Base-by-base conservation (phyloP, 64 coral and sea anemone genomes). In the Actinia equina region DNA sequence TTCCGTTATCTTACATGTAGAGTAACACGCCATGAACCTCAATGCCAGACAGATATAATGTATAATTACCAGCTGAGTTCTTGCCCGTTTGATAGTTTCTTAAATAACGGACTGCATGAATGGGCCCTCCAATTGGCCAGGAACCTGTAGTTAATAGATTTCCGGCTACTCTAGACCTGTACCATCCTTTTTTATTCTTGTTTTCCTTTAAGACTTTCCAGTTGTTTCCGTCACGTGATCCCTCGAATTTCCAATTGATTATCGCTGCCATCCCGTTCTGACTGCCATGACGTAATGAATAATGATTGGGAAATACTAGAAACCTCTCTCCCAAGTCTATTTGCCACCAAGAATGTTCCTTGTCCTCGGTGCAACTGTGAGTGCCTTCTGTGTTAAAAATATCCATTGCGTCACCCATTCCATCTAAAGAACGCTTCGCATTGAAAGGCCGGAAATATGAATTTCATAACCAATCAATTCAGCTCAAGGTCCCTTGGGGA, bases 261-360 rank as follows among this genome's bases (percentile, higher is more conserved):
- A 95, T 76, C 42, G 92, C 86, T 52, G 90, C 92, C 54, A 92
- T 26, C 7, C 94, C 90, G 49, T 89, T 95, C 44, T 95, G 90
- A 12, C 90, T 46, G 22, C 94, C 94, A 84, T 95, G 87, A 81
- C 94, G 60, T 8, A 92, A 44, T 10, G 84, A 86, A 65, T 95
- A 92, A 6, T 88, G 82, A 27, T 89, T 95, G 16, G 90, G 53
- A 86, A 81, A 95, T 61, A 95, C 74, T 9, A 82, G 27, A 23
- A 89, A 86, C 25, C 80, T 86, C 5, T 84, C 59, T 1, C 82
- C 90, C 45, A 95, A 44, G 63, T 95, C 94, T 44, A 95, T 59
- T 61, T 86, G 88, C 93, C 94, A 95, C 89, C 94, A 92, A 6
- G 94, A 95, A n/a, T 44, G 77, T 43, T 92, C 87, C 19, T 92